phyloP scores from a whole-genome alignment of 1,140 invertebrate genomes.

The Drosophila watanabei region DNA sequence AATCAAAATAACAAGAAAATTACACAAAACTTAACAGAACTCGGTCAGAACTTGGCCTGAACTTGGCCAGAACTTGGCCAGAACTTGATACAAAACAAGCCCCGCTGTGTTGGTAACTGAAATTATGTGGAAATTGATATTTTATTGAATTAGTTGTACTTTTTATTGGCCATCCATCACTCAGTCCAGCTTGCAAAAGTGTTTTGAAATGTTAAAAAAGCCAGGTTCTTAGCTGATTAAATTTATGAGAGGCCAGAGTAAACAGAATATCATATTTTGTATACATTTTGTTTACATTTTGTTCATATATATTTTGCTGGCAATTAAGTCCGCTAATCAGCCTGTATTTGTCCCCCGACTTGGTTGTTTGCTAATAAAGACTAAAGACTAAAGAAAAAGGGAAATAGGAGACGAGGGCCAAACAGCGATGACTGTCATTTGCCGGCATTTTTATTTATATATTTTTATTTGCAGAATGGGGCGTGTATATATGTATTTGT shows the following conservation, averaged over 20 bases:
- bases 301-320: neutral
- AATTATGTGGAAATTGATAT: conserved; percentile 12
- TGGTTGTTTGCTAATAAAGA: conserved; percentile 9
- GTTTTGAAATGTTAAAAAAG: neutral
- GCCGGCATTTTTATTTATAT: conserved; percentile 13
- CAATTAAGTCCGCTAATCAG: conserved; percentile 19
- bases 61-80: neutral
- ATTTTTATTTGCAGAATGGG: conserved; percentile 33
- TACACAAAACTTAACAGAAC: neutral
- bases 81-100: neutral
- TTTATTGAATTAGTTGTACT: conserved; percentile 11
- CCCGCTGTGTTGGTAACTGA: neutral
- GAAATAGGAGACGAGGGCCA: neutral
- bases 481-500: conserved; percentile 7
- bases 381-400: neutral
- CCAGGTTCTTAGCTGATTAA: neutral
- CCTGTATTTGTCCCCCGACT: neutral
- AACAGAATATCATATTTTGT: neutral
- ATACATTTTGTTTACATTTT: neutral
- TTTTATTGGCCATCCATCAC: neutral
- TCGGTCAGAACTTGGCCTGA: neutral
- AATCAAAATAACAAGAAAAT: conserved; percentile 3
- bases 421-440: conserved; percentile 19
- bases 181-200: neutral
- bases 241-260: neutral